Evolutionary conservation across 2,113 vertebrate genomes (phyloP).

Genomic region (Myotis brandtii): DNA sequence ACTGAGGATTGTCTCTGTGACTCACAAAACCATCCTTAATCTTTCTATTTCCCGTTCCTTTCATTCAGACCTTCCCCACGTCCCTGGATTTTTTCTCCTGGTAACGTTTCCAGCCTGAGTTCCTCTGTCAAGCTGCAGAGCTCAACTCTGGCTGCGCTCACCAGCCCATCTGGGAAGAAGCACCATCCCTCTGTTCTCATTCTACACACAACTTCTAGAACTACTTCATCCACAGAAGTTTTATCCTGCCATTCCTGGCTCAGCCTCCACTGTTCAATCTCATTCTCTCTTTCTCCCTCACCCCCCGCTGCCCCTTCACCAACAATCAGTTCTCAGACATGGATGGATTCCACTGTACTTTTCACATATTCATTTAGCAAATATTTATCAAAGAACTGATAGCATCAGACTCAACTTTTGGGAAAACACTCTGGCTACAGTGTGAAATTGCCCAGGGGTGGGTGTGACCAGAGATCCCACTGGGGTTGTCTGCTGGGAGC

Average conservation of each 20-base stretch:
- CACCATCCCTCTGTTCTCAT: background rate
- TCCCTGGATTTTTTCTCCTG: background rate
- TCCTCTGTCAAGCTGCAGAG: background rate
- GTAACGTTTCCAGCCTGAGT: background rate
- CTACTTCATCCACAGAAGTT: background rate
- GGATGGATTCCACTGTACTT: background rate
- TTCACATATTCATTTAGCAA: background rate
- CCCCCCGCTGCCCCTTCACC: background rate
- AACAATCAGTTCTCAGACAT: background rate
- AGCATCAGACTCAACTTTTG: background rate
- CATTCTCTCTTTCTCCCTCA: background rate
- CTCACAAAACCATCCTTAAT: background rate
- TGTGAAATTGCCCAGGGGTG: background rate
- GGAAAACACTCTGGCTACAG: background rate
- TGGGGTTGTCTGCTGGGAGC: background rate
- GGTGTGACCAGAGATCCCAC: background rate
- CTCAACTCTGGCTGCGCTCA: background rate
- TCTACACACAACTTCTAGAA: background rate
- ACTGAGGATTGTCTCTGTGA: background rate
- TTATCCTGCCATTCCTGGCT: background rate
- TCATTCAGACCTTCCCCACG: background rate
- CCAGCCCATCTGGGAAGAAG: background rate
- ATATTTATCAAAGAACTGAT: background rate
- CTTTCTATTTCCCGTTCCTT: background rate
- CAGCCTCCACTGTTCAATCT: background rate